Base-by-base conservation (phyloP, 2,113 vertebrate genomes). In the Podocnemis expansa region DNA sequence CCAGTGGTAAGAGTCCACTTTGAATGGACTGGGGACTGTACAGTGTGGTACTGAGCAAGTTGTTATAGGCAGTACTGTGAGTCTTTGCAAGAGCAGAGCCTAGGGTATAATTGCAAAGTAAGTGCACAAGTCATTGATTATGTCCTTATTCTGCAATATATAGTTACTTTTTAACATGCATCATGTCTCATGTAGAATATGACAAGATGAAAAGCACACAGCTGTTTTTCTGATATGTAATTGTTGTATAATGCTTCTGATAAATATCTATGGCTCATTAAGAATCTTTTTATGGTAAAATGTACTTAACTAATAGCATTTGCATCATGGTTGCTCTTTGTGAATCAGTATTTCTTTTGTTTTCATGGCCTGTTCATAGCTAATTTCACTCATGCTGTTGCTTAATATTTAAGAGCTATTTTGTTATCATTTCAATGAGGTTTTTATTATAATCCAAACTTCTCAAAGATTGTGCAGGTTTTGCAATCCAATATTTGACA, bases 401-500 rank as follows among this genome's bases (percentile, higher is more conserved):
- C 52, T 83, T 93, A 85, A 92, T 84, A 63, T 78, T 97, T 87
- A 94, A 96, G 92, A 89, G 25, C 43, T 75, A 84, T 17, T 85
- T 90, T 95, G 94, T 97, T 97, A 92, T 56, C 86, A 91, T 5
- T 91, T 94, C 96, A 94, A 91, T 96, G 84, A 94, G 90, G 91
- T 54, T 80, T 96, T 85, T 85, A 58, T 81, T 94, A 85, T 91
- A 84, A 49, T 29, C 10, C 45, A 82, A 47, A 87, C 56, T 10
- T 83, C 78, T 63, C 60, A 58, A 82, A 2, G 58, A 31, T 63
- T 60, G n/a, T 52, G 22, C 84, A 84, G 89, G 55, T 92, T 83
- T 92, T 94, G 51, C 60, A 38, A 34, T 45, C 22, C 67, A 67
- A 31, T 51, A 73, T 51, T n/a, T 78, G 85, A 75, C 19, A 29